Evolutionary conservation across 1,140 invertebrate species (phyloP).

Genomic region (Lethrus apterus): DNA sequence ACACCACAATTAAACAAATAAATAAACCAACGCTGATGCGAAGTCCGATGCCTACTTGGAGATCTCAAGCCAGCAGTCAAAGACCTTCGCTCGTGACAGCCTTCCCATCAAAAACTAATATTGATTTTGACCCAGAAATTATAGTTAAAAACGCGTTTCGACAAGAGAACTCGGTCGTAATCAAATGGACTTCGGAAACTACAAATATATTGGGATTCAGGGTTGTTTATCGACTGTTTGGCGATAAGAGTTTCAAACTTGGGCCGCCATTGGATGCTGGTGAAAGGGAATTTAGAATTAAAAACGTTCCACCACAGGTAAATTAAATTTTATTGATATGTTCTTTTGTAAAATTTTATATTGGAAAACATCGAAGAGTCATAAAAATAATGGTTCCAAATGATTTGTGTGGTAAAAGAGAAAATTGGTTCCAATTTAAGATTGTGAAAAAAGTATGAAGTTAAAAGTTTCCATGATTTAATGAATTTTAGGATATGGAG

Average conservation of each 20-base stretch:
- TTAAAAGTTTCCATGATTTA: no score
- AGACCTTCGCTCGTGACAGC: conserved; percentile 64
- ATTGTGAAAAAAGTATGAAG: no score
- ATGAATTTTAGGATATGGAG: no score
- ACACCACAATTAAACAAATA: conserved; percentile 28
- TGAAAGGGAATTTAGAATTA: conserved; percentile 84
- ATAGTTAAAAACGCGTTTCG: conserved; percentile 76
- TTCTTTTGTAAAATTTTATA: no score
- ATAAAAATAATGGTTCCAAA: no score
- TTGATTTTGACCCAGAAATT: conserved; percentile 64
- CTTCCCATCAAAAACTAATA: conserved; percentile 54
- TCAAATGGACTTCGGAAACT: conserved; percentile 84
- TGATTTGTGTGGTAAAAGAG: no score
- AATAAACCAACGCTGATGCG: conserved; percentile 39
- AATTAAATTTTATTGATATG: conserved; percentile 18
- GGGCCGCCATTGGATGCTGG: conserved; percentile 79
- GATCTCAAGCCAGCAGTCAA: conserved; percentile 32
- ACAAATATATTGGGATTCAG: conserved; percentile 79
- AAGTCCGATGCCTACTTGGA: conserved; percentile 38
- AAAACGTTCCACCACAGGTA: conserved; percentile 82
- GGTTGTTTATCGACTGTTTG: conserved; percentile 83
- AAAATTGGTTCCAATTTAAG: no score
- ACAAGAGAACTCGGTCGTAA: conserved; percentile 80
- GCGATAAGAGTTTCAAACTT: conserved; percentile 82
- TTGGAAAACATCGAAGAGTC: no score